Evolutionary conservation across 64 coral and sea anemone species (phyloP).

Genomic region (Porites lutea): DNA sequence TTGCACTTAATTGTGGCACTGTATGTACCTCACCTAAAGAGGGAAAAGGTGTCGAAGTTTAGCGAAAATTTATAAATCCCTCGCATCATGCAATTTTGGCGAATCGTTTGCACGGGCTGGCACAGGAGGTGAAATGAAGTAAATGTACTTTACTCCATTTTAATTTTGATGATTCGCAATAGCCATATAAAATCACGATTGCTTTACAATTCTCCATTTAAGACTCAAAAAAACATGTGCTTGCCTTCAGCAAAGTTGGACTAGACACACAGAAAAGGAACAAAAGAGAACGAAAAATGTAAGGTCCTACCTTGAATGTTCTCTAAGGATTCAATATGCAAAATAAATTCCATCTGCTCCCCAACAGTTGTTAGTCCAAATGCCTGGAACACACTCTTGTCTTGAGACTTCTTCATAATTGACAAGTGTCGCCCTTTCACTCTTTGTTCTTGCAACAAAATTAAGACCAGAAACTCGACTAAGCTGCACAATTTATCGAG

Average conservation of each 20-base stretch:
- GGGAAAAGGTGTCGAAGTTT: too few species aligned
- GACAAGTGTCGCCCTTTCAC: conserved; percentile 6
- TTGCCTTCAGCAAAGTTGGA: background rate
- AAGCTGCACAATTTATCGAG: background rate
- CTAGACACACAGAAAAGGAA: background rate
- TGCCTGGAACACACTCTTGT: conserved; percentile 17
- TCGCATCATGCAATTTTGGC: too few species aligned
- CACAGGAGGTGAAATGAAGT: background rate
- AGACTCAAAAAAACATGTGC: background rate
- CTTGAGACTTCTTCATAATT: conserved; percentile 18
- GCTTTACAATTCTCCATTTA: too few species aligned
- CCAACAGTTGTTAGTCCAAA: conserved; percentile 13
- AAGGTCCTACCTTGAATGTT: conserved; percentile 9
- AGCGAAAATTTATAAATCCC: too few species aligned
- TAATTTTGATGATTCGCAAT: background rate
- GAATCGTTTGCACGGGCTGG: too few species aligned
- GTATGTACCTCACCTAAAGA: too few species aligned
- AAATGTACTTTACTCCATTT: background rate
- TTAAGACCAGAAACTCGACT: background rate
- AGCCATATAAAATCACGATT: too few species aligned
- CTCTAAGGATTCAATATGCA: conserved; percentile 10
- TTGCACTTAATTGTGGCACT: too few species aligned
- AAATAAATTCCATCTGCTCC: conserved; percentile 18
- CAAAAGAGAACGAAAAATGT: background rate
- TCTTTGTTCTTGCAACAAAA: too few species aligned